Conservation (phyloP, 2,113 vertebrate genomes). For the Ptilorrhoa leucosticta region DNA sequence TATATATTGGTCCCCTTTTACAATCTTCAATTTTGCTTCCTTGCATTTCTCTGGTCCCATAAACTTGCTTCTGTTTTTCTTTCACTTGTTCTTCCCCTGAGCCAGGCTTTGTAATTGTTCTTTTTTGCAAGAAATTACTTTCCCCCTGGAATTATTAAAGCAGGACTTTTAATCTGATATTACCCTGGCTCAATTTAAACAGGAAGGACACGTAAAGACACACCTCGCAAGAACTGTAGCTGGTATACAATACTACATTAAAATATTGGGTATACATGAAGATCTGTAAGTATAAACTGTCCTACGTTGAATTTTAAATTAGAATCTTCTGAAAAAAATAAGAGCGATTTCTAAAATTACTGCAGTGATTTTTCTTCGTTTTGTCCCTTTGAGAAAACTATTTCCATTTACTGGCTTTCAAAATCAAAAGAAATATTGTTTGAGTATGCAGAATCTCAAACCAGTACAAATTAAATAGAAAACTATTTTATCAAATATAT, state of each 20-base stretch:
- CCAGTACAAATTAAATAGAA: neutral
- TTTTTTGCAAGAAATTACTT: neutral
- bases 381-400: neutral
- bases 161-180: neutral
- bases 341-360: neutral
- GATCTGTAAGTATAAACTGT: neutral
- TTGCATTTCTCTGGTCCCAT: neutral
- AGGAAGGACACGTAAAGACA: neutral
- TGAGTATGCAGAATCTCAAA: neutral
- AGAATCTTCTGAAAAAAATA: neutral
- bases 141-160: neutral
- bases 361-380: neutral
- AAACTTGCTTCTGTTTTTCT: neutral
- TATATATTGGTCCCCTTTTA: neutral
- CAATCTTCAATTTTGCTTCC: neutral
- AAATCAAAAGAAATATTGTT: neutral
- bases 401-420: neutral
- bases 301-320: neutral
- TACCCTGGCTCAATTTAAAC: neutral
- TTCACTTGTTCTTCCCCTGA: neutral
- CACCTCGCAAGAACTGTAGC: neutral
- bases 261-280: neutral
- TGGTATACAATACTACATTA: neutral
- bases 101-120: neutral
- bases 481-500: neutral